phyloP scores from a whole-genome alignment of 2,888 invertebrate genomes.

The Schizotus pectinicornis region DNA sequence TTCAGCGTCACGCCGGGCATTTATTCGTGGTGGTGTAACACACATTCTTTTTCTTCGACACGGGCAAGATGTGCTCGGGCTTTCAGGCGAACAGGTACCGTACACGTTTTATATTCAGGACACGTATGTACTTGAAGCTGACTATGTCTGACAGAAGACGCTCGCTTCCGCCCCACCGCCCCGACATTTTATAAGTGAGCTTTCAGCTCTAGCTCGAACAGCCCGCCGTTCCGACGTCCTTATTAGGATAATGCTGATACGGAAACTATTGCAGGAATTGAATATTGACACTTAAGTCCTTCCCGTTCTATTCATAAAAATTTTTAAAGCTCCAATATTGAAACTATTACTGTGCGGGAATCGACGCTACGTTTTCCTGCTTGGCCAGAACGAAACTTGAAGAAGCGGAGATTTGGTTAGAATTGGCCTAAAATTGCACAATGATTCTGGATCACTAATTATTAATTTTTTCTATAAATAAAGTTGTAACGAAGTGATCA shows the following conservation, averaged over 20 bases:
- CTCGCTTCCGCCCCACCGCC: slow-evolving; percentile 10
- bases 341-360: too few relatives aligned
- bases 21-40: slow-evolving; percentile 10
- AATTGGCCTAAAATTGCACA: too few relatives aligned
- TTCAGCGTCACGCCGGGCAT: background rate
- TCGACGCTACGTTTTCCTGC: too few relatives aligned
- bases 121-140: slow-evolving; percentile 23
- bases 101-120: slow-evolving; percentile 14
- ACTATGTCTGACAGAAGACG: slow-evolving; percentile 18
- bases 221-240: slow-evolving; percentile 1
- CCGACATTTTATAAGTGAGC: slow-evolving; percentile 25
- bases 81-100: slow-evolving; percentile 7
- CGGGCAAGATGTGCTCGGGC: slow-evolving; percentile 11
- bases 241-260: slow-evolving; percentile 18
- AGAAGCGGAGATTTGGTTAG: too few relatives aligned
- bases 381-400: too few relatives aligned
- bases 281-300: too few relatives aligned
- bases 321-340: too few relatives aligned
- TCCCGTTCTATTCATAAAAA: too few relatives aligned
- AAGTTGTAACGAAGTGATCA: too few relatives aligned
- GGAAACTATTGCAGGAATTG: slow-evolving; percentile 9
- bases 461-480: too few relatives aligned
- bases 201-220: slow-evolving; percentile 23
- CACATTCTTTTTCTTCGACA: slow-evolving; percentile 11
- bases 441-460: too few relatives aligned